Evolutionary conservation across 2,797 vertebrate genomes (phyloP).

Genomic region (Acanthiza pusilla): DNA sequence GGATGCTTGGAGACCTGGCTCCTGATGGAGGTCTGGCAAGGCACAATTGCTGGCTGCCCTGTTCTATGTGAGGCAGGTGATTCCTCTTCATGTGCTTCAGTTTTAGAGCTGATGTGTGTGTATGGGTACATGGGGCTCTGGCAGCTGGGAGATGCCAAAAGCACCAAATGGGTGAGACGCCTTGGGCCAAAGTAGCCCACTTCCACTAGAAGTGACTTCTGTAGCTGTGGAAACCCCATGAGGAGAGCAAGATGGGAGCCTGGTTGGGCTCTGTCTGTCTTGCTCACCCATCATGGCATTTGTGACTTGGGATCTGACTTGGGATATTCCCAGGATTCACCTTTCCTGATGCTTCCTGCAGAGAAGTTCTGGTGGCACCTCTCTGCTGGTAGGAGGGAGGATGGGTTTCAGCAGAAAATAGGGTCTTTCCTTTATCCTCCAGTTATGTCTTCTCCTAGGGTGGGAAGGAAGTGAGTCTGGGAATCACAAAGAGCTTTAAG

Average conservation of each 20-base stretch:
- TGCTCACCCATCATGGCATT: neutral
- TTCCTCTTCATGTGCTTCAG: neutral
- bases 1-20: neutral
- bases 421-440: neutral
- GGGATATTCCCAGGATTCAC: neutral
- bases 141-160: neutral
- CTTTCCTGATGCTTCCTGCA: neutral
- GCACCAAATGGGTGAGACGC: neutral
- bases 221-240: neutral
- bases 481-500: constrained; percentile 35
- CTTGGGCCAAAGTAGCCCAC: neutral
- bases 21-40: neutral
- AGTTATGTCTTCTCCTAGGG: neutral
- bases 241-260: neutral
- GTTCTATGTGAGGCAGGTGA: neutral
- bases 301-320: neutral
- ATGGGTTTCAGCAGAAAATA: neutral
- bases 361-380: neutral
- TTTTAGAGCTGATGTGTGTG: neutral
- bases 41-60: neutral
- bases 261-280: neutral
- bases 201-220: neutral
- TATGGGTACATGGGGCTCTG: neutral
- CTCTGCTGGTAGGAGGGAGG: neutral
- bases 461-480: constrained; percentile 35